These are phyloP conservation scores for Mycteria americana DNA, from an alignment of 2,797 vertebrate genomes.

Conservation along the genomic window DNA sequence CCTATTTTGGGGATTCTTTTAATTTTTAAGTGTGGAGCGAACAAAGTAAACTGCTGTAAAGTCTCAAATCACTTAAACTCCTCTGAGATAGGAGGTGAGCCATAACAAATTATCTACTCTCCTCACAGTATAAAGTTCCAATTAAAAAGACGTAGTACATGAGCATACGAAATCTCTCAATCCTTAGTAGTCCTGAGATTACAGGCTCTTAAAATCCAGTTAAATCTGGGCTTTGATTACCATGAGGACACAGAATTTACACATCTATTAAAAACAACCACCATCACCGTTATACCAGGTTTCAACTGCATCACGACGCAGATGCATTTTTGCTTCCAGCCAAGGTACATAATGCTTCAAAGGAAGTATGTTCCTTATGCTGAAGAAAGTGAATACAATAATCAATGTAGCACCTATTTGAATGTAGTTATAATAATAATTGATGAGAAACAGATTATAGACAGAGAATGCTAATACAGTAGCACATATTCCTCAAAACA, in stretches of 20 bases:
- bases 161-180: not conserved
- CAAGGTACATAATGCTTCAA: not conserved
- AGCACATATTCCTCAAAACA: not conserved
- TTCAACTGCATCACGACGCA: not conserved
- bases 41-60: not conserved
- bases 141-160: fast-evolving
- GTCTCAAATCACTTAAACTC: not conserved
- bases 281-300: not conserved
- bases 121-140: not conserved
- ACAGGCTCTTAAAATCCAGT: not conserved
- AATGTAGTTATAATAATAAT: not conserved
- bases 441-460: not conserved
- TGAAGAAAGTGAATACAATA: not conserved
- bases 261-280: not conserved
- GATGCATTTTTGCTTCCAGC: not conserved
- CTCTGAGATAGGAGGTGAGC: too few relatives aligned
- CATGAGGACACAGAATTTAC: not conserved
- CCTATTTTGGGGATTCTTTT: not conserved
- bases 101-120: not conserved
- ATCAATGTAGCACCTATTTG: not conserved
- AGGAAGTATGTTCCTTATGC: not conserved
- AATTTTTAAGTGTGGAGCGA: not conserved
- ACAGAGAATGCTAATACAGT: not conserved
- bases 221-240: not conserved
- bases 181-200: not conserved